A percentile compares a stretch with the other conserved stretches of the same genome.
Evolutionary conservation across 2,113 vertebrate genomes (phyloP).

Genomic region (Canis aureus): DNA sequence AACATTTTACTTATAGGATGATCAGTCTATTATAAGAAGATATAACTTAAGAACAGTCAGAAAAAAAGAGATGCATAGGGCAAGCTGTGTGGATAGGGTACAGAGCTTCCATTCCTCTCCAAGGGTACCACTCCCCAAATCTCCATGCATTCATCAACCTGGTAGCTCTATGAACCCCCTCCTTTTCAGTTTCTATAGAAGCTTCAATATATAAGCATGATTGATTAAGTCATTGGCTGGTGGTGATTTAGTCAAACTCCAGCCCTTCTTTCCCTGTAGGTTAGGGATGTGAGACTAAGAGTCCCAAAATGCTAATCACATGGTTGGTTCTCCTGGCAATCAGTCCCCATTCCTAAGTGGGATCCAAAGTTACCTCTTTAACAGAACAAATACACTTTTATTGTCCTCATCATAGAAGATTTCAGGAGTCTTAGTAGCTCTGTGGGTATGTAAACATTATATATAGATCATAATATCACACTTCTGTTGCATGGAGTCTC

Average conservation of each 20-base stretch:
- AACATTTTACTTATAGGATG: background rate
- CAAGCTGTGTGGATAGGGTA: background rate
- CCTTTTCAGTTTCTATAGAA: background rate
- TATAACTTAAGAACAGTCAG: background rate
- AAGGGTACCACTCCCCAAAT: background rate
- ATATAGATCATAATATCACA: background rate
- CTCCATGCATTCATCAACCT: background rate
- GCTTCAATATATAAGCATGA: background rate
- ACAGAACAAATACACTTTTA: background rate
- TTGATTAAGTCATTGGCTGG: background rate
- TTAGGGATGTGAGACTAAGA: background rate
- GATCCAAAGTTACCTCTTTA: background rate
- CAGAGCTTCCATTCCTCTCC: background rate
- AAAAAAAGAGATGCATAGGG: background rate
- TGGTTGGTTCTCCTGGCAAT: background rate
- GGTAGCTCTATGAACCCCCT: background rate
- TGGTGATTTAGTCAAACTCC: background rate
- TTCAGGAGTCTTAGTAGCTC: background rate
- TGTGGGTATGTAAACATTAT: background rate
- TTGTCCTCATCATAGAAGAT: background rate
- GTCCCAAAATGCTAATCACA: background rate
- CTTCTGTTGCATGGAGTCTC: background rate
- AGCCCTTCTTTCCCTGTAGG: background rate
- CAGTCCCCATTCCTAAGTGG: background rate
- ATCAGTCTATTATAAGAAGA: background rate